A percentile compares a stretch with the other conserved stretches of the same genome.
phyloP scores from a whole-genome alignment of 1,140 invertebrate species.

The Episyrphus balteatus region DNA sequence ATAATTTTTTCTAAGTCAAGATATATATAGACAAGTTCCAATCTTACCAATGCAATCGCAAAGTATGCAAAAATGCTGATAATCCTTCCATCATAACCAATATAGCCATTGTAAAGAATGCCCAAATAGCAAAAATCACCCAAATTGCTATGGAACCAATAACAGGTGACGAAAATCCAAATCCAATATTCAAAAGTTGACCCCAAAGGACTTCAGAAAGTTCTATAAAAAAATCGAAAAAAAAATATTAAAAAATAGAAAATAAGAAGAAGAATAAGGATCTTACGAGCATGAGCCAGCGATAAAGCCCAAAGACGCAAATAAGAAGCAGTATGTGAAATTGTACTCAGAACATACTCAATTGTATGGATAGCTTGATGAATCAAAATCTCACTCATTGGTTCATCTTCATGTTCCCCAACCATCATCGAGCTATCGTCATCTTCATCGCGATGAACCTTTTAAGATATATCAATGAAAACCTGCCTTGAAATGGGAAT shows the following conservation, averaged over 20 bases:
- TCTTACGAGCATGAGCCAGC: constrained; percentile 79
- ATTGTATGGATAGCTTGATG: constrained; percentile 93
- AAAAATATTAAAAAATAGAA: not conserved
- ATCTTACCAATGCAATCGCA: constrained; percentile 93
- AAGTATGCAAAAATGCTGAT: constrained; percentile 94
- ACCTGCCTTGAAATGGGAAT: not conserved
- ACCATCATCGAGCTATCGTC: not conserved
- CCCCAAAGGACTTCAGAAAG: constrained; percentile 84
- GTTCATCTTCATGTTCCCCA: constrained; percentile 48
- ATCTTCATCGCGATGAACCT: not conserved
- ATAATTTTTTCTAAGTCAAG: constrained; percentile 25
- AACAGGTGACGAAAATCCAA: constrained; percentile 6
- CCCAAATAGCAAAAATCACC: constrained; percentile 72
- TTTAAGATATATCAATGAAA: too few relatives aligned
- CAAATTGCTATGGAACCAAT: constrained; percentile 46
- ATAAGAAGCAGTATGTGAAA: constrained; percentile 94
- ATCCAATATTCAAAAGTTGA: constrained; percentile 55
- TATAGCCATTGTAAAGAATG: constrained; percentile 79
- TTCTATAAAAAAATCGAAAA: constrained; percentile 42
- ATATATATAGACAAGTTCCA: constrained; percentile 27
- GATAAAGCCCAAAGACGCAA: constrained; percentile 92
- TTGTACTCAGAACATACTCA: constrained; percentile 89
- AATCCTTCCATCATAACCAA: constrained; percentile 97
- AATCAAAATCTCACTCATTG: constrained; percentile 79
- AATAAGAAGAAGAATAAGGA: not conserved